Evolutionary conservation across 2,888 invertebrate genomes (phyloP).

Genomic region (Caenorhabditis sulstoni): DNA sequence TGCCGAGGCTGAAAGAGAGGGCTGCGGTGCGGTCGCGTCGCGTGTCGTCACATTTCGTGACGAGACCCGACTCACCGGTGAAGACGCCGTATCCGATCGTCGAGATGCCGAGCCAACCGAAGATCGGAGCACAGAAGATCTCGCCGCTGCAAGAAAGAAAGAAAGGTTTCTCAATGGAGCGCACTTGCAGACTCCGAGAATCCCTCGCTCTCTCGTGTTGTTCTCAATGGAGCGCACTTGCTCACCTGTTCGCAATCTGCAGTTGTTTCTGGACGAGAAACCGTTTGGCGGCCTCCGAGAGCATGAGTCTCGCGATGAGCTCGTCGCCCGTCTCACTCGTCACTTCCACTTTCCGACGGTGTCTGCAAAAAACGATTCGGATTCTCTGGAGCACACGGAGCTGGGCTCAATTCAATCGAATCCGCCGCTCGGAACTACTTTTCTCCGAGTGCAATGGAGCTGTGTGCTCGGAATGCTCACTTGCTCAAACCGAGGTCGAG

Average conservation of each 20-base stretch:
- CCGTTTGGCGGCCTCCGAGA: slow-evolving; percentile 68
- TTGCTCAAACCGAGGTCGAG: slow-evolving; percentile 69
- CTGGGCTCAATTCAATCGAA: no score
- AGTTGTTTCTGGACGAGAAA: slow-evolving; percentile 68
- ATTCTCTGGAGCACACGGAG: no score
- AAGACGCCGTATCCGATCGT: slow-evolving; percentile 62
- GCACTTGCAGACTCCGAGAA: no score
- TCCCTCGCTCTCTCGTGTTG: neutral
- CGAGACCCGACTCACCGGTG: no score
- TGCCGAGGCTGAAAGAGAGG: slow-evolving; percentile 32
- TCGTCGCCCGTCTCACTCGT: slow-evolving; percentile 68
- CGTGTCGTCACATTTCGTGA: neutral
- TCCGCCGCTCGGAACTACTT: no score
- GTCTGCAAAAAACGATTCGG: slow-evolving; percentile 44
- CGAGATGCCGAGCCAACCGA: slow-evolving; percentile 64
- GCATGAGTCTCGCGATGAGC: slow-evolving; percentile 65
- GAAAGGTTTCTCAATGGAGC: no score
- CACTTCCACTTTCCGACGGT: slow-evolving; percentile 69
- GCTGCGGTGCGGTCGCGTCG: no score
- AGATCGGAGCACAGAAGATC: slow-evolving; percentile 65
- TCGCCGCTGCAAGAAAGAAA: slow-evolving; percentile 60
- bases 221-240: no score
- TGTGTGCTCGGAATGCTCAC: slow-evolving; percentile 31
- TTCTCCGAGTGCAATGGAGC: neutral
- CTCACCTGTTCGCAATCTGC: slow-evolving; percentile 68